Percentiles rank a stretch among this genome's conserved stretches.
Conservation (phyloP, 2,797 vertebrate species). For the Gymnothorax reevesii region DNA sequence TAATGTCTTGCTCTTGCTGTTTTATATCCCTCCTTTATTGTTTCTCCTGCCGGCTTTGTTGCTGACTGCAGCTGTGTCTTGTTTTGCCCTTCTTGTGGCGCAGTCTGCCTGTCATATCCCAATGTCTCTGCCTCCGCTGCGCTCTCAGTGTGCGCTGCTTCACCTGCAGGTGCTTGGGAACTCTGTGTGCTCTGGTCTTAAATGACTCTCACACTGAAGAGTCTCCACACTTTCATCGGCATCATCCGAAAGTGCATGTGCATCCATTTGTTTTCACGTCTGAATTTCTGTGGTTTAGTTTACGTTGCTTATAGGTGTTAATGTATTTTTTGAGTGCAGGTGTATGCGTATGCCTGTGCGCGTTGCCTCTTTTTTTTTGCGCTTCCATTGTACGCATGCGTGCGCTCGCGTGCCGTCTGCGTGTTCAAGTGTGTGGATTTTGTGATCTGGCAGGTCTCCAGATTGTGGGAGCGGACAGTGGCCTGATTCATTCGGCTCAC, state of each 20-base stretch:
- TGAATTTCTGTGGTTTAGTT: neutral
- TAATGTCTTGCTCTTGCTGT: neutral
- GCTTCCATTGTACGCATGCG: no score
- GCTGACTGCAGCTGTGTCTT: slow-evolving; percentile 11
- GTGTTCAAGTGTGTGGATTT: neutral
- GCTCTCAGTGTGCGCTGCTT: neutral
- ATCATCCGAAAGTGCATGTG: neutral
- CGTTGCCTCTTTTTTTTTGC: neutral
- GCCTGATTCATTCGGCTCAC: slow-evolving; percentile 32
- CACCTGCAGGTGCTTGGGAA: neutral
- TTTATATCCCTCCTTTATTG: neutral
- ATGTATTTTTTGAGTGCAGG: neutral
- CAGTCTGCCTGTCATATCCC: neutral
- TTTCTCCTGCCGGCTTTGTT: neutral
- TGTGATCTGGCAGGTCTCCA: slow-evolving; percentile 13
- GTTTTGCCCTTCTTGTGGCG: neutral
- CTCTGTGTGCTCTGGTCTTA: neutral
- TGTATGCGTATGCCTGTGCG: neutral
- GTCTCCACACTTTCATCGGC: neutral
- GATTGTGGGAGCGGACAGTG: slow-evolving; percentile 29
- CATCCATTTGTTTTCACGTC: neutral
- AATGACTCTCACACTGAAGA: neutral
- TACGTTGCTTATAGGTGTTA: neutral
- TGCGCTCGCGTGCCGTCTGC: no score
- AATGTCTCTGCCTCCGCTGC: neutral